These are phyloP conservation scores for Nasalis larvatus DNA, from an alignment of 2,113 vertebrate genomes.

Conservation along the genomic window DNA sequence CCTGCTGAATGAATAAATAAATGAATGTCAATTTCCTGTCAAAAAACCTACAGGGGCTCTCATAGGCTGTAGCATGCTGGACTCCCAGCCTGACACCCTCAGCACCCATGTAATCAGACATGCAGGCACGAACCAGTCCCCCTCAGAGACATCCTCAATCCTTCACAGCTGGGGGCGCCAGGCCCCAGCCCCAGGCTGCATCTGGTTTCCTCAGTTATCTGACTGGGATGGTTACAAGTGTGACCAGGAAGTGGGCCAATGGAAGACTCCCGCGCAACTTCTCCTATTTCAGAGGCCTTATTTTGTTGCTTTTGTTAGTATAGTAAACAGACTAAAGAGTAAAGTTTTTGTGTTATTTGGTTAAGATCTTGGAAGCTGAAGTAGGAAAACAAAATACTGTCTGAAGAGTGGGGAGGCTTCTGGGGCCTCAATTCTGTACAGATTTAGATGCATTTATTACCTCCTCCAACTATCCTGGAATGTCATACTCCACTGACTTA, in stretches of 20 bases:
- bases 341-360: background rate
- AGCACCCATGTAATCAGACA: background rate
- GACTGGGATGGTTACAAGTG: background rate
- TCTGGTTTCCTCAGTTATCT: background rate
- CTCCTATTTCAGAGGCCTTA: background rate
- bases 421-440: background rate
- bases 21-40: no score
- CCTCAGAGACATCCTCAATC: background rate
- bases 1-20: no score
- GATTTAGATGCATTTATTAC: background rate
- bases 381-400: background rate
- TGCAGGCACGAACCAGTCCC: rapidly evolving
- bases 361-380: background rate
- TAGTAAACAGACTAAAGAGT: background rate
- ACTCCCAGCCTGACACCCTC: background rate
- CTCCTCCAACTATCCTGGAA: background rate
- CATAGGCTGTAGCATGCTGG: no score
- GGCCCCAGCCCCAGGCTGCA: background rate
- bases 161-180: background rate
- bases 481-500: background rate
- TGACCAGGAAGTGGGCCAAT: background rate
- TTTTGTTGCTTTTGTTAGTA: background rate
- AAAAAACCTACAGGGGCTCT: no score
- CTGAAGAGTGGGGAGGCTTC: background rate
- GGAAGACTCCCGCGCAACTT: background rate